A percentile compares a stretch with the other conserved stretches of the same genome.
phyloP scores from a whole-genome alignment of 2,888 invertebrate genomes.

The Clitarchus hookeri region DNA sequence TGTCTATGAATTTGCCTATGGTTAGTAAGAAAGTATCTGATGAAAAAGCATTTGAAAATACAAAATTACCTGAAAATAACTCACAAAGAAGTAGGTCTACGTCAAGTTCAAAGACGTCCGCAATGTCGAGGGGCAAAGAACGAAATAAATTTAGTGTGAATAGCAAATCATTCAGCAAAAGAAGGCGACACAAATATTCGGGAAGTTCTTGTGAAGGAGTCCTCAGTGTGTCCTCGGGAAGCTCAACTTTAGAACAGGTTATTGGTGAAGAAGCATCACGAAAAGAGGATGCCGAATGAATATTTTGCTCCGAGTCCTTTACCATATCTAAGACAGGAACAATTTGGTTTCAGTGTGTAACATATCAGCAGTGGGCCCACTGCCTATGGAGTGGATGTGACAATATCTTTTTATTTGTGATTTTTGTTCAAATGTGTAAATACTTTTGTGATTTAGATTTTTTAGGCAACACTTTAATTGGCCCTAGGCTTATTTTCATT shows the following conservation, averaged over 20 bases:
- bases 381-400: slow-evolving; percentile 11
- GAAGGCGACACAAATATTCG: background rate
- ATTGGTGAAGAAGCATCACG: background rate
- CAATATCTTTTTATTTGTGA: background rate
- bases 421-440: slow-evolving; percentile 5
- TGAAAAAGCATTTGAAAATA: background rate
- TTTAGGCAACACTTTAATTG: too few relatives aligned
- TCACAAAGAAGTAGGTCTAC: background rate
- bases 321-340: background rate
- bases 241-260: slow-evolving; percentile 11
- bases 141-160: background rate
- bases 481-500: too few relatives aligned
- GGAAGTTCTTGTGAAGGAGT: background rate
- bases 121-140: background rate
- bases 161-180: background rate
- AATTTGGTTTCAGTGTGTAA: slow-evolving; percentile 20
- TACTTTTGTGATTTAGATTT: too few relatives aligned
- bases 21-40: background rate
- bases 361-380: slow-evolving; percentile 4
- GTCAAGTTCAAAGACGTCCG: background rate
- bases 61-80: background rate
- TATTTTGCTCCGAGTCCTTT: background rate
- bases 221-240: background rate
- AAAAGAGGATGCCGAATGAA: slow-evolving; percentile 15
- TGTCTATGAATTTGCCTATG: background rate